Base-by-base conservation (phyloP, 2,888 invertebrate genomes). In the Drosophila koepferae region DNA sequence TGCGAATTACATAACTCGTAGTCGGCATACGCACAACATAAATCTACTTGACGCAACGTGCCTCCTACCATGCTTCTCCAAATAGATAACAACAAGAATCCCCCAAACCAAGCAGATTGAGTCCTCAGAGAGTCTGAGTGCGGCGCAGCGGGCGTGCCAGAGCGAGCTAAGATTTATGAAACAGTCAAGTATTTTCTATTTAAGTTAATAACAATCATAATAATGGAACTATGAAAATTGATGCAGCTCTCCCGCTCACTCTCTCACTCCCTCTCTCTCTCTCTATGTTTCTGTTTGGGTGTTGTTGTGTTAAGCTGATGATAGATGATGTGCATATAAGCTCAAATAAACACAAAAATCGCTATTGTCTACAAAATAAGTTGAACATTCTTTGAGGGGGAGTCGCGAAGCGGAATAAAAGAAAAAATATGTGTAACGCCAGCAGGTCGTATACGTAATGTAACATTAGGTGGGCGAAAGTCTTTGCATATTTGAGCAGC, bases 191-290 rank as follows among this genome's bases (percentile, higher is more conserved):
- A 86, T 90, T 90, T 90, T 89, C 89, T 90, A 90, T 90, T 90
- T 90, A 91, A 90, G 90, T 90, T 90, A 90, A 90, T 90, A 90
- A 91, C 87, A 90, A 91, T 90, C 91, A 89, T 87, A 90, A 91
- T 90, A 90, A 91, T 89, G 91, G 89, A 84, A 90, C 84, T 89
- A 89, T 80, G 84, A 90, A 80, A 86, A 90, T 90, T 86, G 90
- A 87, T 81, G 90, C 80, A 77, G 79, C 82, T 51, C 54, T 16
- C 16, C 1, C 46, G 3, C 46, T 1, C 16, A 3, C 46, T 8
- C 23, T 1, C 46, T 16, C 46, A 16, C 23, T 16, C 23, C 8
- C 46, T 23, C 46, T 44, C 12, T 12, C 4, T 2, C 20, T 7
- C 80, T 51, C 54, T 44, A 31, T 36, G 18, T 18, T 9, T 34